Conservation (phyloP, 2,888 invertebrate species). For the Tortricodes alternella region DNA sequence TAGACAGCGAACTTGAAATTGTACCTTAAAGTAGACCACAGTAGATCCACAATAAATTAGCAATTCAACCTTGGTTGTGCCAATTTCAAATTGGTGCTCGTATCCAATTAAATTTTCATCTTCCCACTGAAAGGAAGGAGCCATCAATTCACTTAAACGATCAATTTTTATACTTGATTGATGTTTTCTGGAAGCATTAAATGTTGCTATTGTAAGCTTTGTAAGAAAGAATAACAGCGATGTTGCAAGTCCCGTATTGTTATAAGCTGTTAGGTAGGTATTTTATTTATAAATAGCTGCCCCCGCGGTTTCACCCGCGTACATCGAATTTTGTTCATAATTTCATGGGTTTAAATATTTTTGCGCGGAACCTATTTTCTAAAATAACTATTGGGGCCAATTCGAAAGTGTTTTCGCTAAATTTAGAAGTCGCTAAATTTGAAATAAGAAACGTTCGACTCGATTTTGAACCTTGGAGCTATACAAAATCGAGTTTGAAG, state of each 20-base stretch:
- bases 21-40: neutral
- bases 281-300: no score
- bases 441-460: no score
- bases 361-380: no score
- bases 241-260: neutral
- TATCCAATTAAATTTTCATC: slow-evolving; percentile 45
- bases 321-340: no score
- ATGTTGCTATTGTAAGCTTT: slow-evolving; percentile 34
- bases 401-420: no score
- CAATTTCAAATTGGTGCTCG: neutral
- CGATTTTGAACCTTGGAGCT: no score
- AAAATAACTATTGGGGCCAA: no score
- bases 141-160: slow-evolving; percentile 42
- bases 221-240: neutral
- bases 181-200: slow-evolving; percentile 36
- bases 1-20: neutral
- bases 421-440: no score
- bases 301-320: no score
- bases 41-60: neutral
- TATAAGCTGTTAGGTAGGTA: neutral
- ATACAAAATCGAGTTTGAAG: no score
- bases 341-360: no score
- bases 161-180: slow-evolving; percentile 53
- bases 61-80: neutral
- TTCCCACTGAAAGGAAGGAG: slow-evolving; percentile 27